A percentile compares a stretch with the other conserved stretches of the same genome.
Conservation (phyloP, 2,113 vertebrate species). For the Nanorana parkeri region DNA sequence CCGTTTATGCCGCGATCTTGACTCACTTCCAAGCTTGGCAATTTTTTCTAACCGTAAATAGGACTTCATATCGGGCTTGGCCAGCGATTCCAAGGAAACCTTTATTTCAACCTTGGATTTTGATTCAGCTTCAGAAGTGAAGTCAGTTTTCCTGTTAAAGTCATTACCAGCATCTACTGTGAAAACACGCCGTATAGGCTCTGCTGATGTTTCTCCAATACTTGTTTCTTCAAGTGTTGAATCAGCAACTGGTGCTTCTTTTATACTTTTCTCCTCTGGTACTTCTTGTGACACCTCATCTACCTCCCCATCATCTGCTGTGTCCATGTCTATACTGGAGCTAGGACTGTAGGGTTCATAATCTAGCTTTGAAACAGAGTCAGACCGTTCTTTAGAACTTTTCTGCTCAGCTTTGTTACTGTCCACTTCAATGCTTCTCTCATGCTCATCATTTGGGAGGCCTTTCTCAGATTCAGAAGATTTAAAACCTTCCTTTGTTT, state of each 20-base stretch:
- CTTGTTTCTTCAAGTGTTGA: slow-evolving; percentile 65
- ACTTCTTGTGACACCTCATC: slow-evolving; percentile 11
- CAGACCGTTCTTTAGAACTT: slow-evolving; percentile 31
- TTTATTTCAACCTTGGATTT: slow-evolving; percentile 69
- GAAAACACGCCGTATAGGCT: slow-evolving; percentile 67
- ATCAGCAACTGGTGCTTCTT: slow-evolving; percentile 58
- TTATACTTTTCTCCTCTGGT: slow-evolving; percentile 28
- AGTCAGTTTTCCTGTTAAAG: slow-evolving; percentile 31
- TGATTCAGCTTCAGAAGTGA: slow-evolving; percentile 50
- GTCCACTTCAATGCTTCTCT: neutral
- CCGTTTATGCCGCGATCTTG: slow-evolving; percentile 48
- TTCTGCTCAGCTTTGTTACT: slow-evolving; percentile 19
- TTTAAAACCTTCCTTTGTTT: slow-evolving; percentile 56
- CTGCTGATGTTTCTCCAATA: slow-evolving; percentile 20
- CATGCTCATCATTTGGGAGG: neutral
- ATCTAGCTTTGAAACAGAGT: slow-evolving; percentile 11
- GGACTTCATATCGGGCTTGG: slow-evolving; percentile 57
- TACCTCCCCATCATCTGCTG: slow-evolving; percentile 25
- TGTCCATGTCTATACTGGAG: slow-evolving; percentile 51
- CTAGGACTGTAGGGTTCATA: slow-evolving; percentile 55
- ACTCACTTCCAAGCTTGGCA: slow-evolving; percentile 53
- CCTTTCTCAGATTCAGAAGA: slow-evolving; percentile 29
- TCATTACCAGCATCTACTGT: slow-evolving; percentile 61
- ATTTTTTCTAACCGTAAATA: slow-evolving; percentile 55
- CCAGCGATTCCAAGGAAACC: slow-evolving; percentile 69